Base-by-base conservation (phyloP, 2,113 vertebrate species). In the Oxygymnocypris stewartii region DNA sequence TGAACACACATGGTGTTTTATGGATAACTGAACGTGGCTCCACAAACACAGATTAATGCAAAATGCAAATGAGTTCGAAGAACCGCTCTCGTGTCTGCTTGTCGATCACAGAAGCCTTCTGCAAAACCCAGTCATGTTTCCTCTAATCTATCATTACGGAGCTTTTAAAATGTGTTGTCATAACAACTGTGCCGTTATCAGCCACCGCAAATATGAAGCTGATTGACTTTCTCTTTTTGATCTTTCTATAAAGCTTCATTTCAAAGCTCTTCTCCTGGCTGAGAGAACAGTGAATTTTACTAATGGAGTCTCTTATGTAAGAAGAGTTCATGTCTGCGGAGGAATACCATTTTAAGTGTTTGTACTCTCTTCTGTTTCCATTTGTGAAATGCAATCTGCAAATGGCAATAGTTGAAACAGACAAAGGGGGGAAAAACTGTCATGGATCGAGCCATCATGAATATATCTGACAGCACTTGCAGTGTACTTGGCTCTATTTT, bases 191-290 rank as follows among this genome's bases (percentile, higher is more conserved):
- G 80, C 71, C 31, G n/a, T 49, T 75, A 44, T 40, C 73, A 71
- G 40, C 51, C 9, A 57, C 74, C 23, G 31, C 44, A 75, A 86
- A 86, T 86, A 47, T 28, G 84, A 86, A n/a, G 75, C 74, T 63
- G 88, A 83, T 73, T 88, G 81, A 84, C 82, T 84, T 86, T 82
- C 31, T 86, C 69, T 82, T 88, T 88, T 88, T 84, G 69, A 77
- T 86, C 51, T 86, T 35, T 74, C 51, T 65, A 12, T 51, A 86
- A 49, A 83, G 81, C 77, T 76, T 74, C 12, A 31, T 79, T 88
- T 88, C 81, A 88, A 86, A 86, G 81, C 63, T 31, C 54, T 80
- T 42, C 73, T 37, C 35, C 37, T 61, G 65, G 49, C 74, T 23
- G 73, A 69, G 63, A 23, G 13, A 74, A 73, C 57, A 67, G 28